Evolutionary conservation across 2,113 vertebrate genomes (phyloP).

Genomic region (Pelodiscus sinensis): DNA sequence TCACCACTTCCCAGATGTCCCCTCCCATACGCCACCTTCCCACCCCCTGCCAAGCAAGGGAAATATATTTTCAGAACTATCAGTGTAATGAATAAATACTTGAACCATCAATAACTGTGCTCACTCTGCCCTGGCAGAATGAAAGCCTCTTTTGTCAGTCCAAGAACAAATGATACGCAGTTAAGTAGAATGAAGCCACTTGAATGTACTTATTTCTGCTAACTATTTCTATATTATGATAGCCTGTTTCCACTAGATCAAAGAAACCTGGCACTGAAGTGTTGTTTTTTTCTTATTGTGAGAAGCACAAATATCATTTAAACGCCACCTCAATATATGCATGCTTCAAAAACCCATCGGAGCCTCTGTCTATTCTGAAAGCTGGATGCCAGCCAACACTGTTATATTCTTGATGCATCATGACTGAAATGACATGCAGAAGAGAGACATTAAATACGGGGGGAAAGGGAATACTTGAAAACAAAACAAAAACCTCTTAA

Average conservation of each 20-base stretch:
- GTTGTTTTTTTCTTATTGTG: slow-evolving; percentile 56
- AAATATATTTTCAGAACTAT: slow-evolving; percentile 59
- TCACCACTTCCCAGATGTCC: slow-evolving; percentile 40
- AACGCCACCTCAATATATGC: slow-evolving; percentile 65
- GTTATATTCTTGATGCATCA: slow-evolving; percentile 65
- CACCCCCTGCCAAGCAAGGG: slow-evolving; percentile 13
- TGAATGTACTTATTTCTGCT: slow-evolving; percentile 66
- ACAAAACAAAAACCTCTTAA: not conserved
- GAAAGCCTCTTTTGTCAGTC: slow-evolving; percentile 49
- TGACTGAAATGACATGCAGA: slow-evolving; percentile 50
- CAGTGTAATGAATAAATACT: slow-evolving; percentile 58
- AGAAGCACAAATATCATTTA: slow-evolving; percentile 73
- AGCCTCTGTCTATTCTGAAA: slow-evolving; percentile 38
- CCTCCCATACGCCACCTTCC: not conserved
- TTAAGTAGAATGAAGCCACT: slow-evolving; percentile 58
- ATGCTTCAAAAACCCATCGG: slow-evolving; percentile 47
- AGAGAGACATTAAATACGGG: slow-evolving; percentile 25
- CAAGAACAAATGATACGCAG: slow-evolving; percentile 10
- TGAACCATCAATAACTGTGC: slow-evolving; percentile 63
- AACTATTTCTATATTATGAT: slow-evolving; percentile 63
- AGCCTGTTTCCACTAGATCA: slow-evolving; percentile 69
- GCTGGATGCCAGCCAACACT: slow-evolving; percentile 63
- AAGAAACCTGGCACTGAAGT: slow-evolving; percentile 59
- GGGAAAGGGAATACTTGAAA: not conserved
- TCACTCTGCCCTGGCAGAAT: slow-evolving; percentile 46